A percentile compares a stretch with the other conserved stretches of the same genome.
These are phyloP conservation scores for Hemiprocne comata DNA, from an alignment of 2,113 vertebrate genomes.

Conservation along the genomic window DNA sequence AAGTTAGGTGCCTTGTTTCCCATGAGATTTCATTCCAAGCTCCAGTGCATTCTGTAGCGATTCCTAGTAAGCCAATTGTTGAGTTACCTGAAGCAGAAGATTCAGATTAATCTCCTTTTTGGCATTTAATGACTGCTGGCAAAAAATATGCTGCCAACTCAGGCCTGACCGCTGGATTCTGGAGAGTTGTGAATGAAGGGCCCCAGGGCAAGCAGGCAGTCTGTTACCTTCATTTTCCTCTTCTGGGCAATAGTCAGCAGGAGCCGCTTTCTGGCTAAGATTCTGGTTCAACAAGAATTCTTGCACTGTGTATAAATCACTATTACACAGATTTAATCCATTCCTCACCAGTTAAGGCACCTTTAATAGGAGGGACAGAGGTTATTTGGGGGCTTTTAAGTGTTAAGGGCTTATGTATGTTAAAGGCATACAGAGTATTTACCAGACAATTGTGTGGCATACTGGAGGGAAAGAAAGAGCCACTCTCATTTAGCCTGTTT, in stretches of 20 bases:
- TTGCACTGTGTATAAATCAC: neutral
- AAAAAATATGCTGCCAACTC: conserved; percentile 5
- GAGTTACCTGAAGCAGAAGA: conserved; percentile 20
- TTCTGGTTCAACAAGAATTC: neutral
- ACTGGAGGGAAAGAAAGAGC: neutral
- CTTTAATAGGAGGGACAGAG: neutral
- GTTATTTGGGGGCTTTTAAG: neutral
- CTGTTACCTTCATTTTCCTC: neutral
- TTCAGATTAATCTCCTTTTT: neutral
- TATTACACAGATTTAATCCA: neutral
- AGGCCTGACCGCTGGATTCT: neutral
- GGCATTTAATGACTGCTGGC: conserved; percentile 16
- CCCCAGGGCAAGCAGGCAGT: neutral
- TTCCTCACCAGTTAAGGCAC: neutral
- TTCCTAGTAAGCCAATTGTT: neutral
- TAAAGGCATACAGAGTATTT: neutral
- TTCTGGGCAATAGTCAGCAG: neutral
- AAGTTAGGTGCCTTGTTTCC: neutral
- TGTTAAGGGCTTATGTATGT: neutral
- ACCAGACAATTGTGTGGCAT: neutral
- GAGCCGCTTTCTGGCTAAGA: neutral
- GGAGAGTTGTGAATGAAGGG: neutral
- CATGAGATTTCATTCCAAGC: neutral
- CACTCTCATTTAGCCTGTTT: neutral
- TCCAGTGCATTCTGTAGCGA: neutral